Percentiles rank a stretch among this genome's conserved stretches.
phyloP scores from a whole-genome alignment of 2,113 vertebrate genomes.

The Circaetus gallicus region DNA sequence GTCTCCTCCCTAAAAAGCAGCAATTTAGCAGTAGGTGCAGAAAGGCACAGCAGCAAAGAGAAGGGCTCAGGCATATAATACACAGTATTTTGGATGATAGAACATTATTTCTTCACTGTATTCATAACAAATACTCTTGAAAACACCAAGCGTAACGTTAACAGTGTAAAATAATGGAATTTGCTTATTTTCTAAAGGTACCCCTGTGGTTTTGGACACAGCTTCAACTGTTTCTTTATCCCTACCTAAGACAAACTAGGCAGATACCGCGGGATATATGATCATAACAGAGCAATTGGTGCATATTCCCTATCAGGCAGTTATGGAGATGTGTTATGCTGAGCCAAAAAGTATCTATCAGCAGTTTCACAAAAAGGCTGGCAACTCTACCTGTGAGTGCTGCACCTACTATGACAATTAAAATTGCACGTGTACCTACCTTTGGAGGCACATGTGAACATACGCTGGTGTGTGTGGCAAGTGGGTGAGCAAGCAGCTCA shows the following conservation, averaged over 20 bases:
- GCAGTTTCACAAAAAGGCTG: not conserved
- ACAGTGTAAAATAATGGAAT: not conserved
- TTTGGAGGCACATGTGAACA: not conserved
- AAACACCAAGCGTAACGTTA: not conserved
- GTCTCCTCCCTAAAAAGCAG: not conserved
- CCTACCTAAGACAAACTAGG: not conserved
- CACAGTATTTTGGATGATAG: not conserved
- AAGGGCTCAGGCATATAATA: not conserved
- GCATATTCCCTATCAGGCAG: not conserved
- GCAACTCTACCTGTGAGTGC: not conserved
- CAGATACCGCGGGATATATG: rapidly evolving
- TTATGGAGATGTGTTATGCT: not conserved
- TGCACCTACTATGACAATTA: not conserved
- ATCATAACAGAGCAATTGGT: not conserved
- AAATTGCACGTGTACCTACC: rapidly evolving
- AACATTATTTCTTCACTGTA: not conserved
- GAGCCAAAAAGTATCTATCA: not conserved
- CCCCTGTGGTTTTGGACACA: not conserved
- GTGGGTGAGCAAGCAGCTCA: not conserved
- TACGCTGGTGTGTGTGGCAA: rapidly evolving
- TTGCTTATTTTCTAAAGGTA: not conserved
- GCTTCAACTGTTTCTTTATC: not conserved
- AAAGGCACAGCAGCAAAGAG: not conserved
- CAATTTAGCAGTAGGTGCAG: not conserved
- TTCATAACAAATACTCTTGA: not conserved